Base-by-base conservation (phyloP, 1,140 invertebrate genomes). In the Alviniconcha marisindica region DNA sequence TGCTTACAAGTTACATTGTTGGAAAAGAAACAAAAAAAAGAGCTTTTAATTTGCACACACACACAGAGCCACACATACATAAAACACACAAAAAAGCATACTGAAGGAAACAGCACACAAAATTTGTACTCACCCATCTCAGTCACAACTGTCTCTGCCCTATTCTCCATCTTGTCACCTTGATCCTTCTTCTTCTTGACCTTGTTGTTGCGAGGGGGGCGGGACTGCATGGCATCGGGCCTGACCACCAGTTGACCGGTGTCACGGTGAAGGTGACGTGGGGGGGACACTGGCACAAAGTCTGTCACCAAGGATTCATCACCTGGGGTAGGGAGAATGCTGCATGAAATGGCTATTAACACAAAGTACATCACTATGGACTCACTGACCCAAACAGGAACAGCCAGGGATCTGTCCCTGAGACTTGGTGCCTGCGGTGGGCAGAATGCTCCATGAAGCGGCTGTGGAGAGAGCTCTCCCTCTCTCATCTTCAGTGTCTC, bases 211-310 rank as follows among this genome's bases (percentile, higher is more conserved):
- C 48, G 66, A 54, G 69, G 28, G 5, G 28, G 40, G 12, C 40
- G 21, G 4, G n/a, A 42, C 24, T 33, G 14, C n/a, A 38, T 31
- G 51, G 81, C 79, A 33, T 87, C 81, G 24, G 82, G 77, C 28
- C 87, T 56, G 28, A 88, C 40, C 31, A 88, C 85, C 71, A 91
- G 83, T 28, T 88, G 84, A 40, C 88, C 88, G 33, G 82, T 88
- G 18, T 88, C 87, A 38, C 80, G 63, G 69, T 87, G 87, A 36
- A 87, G 89, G 54, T 83, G 81, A 38, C 88, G 76, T 15, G 83
- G 85, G 21, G 91, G 90, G 2, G 91, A 89, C 38, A 87, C 51
- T 15, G 91, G 91, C 56, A 91, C 76, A 73, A 87, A 81, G 73
- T 88, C 88, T 18, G 82, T 85, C 5, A 91, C 79, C 18, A 54